Evolutionary conservation across 2,797 vertebrate species (phyloP).

Genomic region (Lepilemur ruficaudatus): DNA sequence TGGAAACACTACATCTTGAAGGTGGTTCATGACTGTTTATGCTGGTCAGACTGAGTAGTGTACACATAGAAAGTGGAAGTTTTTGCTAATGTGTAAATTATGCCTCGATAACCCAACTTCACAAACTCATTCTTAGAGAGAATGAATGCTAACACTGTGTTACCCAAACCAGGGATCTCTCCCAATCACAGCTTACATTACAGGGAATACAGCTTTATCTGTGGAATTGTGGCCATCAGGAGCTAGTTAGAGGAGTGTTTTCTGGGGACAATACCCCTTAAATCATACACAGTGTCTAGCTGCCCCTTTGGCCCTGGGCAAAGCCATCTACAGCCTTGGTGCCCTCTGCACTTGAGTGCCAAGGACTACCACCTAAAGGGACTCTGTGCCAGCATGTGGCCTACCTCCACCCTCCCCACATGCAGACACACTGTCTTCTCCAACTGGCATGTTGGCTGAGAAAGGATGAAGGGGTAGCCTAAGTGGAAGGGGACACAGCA

Average conservation of each 20-base stretch:
- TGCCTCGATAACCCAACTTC: not conserved
- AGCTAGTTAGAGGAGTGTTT: not conserved
- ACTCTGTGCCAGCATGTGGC: not conserved
- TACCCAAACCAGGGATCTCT: not conserved
- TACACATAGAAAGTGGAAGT: not conserved
- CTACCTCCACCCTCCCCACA: too few species aligned
- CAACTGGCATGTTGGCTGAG: not conserved
- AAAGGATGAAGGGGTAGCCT: not conserved
- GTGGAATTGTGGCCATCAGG: not conserved
- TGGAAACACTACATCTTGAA: not conserved
- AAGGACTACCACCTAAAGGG: not conserved
- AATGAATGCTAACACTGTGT: not conserved
- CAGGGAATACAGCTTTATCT: not conserved
- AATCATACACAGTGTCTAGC: not conserved
- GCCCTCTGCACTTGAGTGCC: not conserved
- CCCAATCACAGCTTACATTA: not conserved
- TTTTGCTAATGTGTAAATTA: not conserved
- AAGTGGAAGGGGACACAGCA: not conserved
- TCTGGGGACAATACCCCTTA: not conserved
- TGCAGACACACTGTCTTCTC: not conserved
- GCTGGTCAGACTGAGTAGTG: not conserved
- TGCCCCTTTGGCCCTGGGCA: not conserved
- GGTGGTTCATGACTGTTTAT: not conserved
- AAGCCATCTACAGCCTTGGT: fast-evolving
- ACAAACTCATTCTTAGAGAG: not conserved